Conservation (phyloP, 2,113 vertebrate species). For the Amphilophus citrinellus region DNA sequence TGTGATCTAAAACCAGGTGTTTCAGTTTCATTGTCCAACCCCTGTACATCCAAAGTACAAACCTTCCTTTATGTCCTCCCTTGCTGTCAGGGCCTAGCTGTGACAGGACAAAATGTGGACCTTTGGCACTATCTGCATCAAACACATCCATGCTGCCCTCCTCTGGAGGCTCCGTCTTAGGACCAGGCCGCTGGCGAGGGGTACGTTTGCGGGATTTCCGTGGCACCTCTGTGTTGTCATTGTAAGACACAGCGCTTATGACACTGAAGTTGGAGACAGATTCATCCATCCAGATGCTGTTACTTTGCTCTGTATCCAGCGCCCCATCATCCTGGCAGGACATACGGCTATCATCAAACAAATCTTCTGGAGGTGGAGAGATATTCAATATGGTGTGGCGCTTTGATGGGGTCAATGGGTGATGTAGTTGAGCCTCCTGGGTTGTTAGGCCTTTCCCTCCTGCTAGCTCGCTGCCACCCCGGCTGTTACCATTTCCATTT, state of each 20-base stretch:
- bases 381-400: constrained; percentile 95
- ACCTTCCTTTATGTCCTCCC: constrained; percentile 92
- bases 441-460: constrained; percentile 81
- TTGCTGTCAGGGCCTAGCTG: constrained; percentile 96
- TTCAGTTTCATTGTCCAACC: too few relatives aligned
- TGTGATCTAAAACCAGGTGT: too few relatives aligned
- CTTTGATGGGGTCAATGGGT: constrained; percentile 91
- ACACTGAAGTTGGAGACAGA: constrained; percentile 98
- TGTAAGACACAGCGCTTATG: constrained; percentile 95
- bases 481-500: constrained; percentile 54
- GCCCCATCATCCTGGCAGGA: constrained; percentile 94
- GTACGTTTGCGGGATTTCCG: constrained; percentile 98
- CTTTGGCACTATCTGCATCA: constrained; percentile 99
- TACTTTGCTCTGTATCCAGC: constrained; percentile 96
- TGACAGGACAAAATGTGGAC: constrained; percentile 98
- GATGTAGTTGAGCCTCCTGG: constrained; percentile 86
- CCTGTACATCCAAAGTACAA: constrained; percentile 26
- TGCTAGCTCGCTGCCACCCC: constrained; percentile 53
- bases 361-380: constrained; percentile 97
- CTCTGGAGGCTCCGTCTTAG: constrained; percentile 86
- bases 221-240: constrained; percentile 98
- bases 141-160: constrained; percentile 97
- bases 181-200: constrained; percentile 95
- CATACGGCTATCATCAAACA: constrained; percentile 97
- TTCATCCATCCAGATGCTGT: constrained; percentile 99